phyloP scores from a whole-genome alignment of 2,797 vertebrate genomes.

The Oryzias sinensis region DNA sequence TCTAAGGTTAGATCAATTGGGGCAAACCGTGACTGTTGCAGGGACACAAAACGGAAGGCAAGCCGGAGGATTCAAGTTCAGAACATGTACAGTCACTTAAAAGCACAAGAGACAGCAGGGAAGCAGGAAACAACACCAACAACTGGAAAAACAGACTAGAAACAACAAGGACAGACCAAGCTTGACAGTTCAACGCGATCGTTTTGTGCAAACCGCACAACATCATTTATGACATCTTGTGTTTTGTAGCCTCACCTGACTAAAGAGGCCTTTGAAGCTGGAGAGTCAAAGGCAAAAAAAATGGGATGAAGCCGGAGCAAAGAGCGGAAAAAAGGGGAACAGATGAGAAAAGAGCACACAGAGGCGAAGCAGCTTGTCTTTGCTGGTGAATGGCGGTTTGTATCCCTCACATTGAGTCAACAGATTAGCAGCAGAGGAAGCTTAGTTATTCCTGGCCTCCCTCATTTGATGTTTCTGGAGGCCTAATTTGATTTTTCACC shows the following conservation, averaged over 20 bases:
- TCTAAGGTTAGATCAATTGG: slow-evolving; percentile 11
- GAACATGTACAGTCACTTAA: slow-evolving; percentile 39
- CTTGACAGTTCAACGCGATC: slow-evolving; percentile 8
- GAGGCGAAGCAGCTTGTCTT: slow-evolving; percentile 63
- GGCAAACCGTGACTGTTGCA: slow-evolving; percentile 7
- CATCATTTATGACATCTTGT: slow-evolving; percentile 7
- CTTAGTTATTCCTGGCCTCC: slow-evolving; percentile 73
- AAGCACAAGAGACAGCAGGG: slow-evolving; percentile 47
- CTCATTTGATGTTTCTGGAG: slow-evolving; percentile 80
- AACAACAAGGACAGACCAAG: slow-evolving; percentile 4
- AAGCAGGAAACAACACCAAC: slow-evolving; percentile 11
- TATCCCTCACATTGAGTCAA: slow-evolving; percentile 79
- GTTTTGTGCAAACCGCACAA: neutral
- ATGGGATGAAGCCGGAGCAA: slow-evolving; percentile 9
- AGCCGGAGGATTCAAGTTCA: slow-evolving; percentile 35
- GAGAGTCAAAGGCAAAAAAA: slow-evolving; percentile 12
- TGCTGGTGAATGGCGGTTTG: slow-evolving; percentile 58
- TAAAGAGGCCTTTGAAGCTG: slow-evolving; percentile 32
- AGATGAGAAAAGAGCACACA: slow-evolving; percentile 45
- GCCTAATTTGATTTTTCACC: slow-evolving; percentile 86
- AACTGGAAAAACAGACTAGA: slow-evolving; percentile 5
- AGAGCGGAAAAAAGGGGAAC: slow-evolving; percentile 1
- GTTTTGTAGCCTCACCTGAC: slow-evolving; percentile 8
- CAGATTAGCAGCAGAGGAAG: slow-evolving; percentile 80
- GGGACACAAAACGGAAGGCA: slow-evolving; percentile 43